A percentile compares a stretch with the other conserved stretches of the same genome.
Evolutionary conservation across 2,113 vertebrate species (phyloP).

Genomic region (Xiphophorus maculatus): DNA sequence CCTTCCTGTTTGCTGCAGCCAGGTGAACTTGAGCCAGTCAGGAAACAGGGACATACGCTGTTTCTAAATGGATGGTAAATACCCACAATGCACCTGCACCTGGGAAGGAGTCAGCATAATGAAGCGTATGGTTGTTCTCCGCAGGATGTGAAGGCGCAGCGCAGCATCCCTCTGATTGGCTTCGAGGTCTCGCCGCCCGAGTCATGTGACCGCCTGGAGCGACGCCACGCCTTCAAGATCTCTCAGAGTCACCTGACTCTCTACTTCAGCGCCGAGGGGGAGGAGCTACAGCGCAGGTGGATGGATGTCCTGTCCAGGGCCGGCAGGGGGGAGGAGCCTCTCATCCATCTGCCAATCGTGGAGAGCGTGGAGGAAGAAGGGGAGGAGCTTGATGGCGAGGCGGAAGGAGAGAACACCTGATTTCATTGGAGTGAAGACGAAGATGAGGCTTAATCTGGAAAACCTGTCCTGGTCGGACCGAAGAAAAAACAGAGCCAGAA

Average conservation of each 20-base stretch:
- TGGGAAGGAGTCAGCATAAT: background rate
- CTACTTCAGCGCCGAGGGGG: constrained; percentile 89
- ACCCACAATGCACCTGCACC: background rate
- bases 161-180: constrained; percentile 89
- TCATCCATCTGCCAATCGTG: constrained; percentile 74
- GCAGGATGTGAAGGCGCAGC: constrained; percentile 92
- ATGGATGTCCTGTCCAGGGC: constrained; percentile 86
- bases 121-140: background rate
- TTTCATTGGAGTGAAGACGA: constrained; percentile 27
- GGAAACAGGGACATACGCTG: no score
- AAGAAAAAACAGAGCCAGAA: background rate
- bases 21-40: no score
- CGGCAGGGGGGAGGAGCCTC: constrained; percentile 84
- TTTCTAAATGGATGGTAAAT: background rate
- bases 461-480: constrained; percentile 21
- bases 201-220: constrained; percentile 86
- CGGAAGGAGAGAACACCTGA: constrained; percentile 77
- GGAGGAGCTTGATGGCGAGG: constrained; percentile 65
- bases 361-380: constrained; percentile 84
- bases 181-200: constrained; percentile 88
- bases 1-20: no score
- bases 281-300: constrained; percentile 88
- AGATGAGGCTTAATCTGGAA: constrained; percentile 3
- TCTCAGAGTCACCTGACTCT: constrained; percentile 91
- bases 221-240: constrained; percentile 88